Percentiles rank a stretch among this genome's conserved stretches.
Conservation (phyloP, 2,797 vertebrate species). For the Rhinoraja longicauda region DNA sequence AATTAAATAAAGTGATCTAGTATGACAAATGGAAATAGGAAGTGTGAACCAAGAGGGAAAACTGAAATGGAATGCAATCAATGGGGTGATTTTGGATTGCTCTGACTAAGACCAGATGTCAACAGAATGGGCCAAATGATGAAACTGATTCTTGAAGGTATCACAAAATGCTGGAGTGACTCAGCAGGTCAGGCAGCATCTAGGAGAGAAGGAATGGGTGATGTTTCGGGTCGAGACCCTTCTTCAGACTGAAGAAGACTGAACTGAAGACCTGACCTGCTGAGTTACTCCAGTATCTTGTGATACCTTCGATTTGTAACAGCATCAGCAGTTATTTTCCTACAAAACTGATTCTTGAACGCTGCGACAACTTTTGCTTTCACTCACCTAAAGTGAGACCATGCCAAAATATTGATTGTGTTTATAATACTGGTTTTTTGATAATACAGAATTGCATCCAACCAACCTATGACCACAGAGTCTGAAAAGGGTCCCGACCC, state of each 20-base stretch:
- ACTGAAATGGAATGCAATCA: not conserved
- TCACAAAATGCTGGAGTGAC: too few species aligned
- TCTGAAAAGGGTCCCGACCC: too few species aligned
- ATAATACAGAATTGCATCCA: not conserved
- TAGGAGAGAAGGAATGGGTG: too few species aligned
- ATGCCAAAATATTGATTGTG: not conserved
- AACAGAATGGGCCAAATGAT: not conserved
- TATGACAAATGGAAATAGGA: not conserved
- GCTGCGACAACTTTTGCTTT: not conserved
- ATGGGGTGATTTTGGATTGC: not conserved
- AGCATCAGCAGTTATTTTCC: too few species aligned
- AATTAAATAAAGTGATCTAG: not conserved
- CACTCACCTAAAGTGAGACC: not conserved
- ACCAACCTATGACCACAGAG: too few species aligned
- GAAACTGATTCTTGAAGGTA: not conserved
- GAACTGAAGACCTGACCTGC: too few species aligned
- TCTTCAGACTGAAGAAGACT: too few species aligned
- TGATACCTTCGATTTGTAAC: too few species aligned
- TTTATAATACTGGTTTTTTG: not conserved
- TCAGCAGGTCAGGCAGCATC: too few species aligned
- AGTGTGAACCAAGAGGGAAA: not conserved
- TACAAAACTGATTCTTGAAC: not conserved
- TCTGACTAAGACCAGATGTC: not conserved
- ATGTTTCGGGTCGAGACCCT: too few species aligned
- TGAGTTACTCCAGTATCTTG: too few species aligned